Conservation (phyloP, 2,888 invertebrate species). For the Empis stercorea region DNA sequence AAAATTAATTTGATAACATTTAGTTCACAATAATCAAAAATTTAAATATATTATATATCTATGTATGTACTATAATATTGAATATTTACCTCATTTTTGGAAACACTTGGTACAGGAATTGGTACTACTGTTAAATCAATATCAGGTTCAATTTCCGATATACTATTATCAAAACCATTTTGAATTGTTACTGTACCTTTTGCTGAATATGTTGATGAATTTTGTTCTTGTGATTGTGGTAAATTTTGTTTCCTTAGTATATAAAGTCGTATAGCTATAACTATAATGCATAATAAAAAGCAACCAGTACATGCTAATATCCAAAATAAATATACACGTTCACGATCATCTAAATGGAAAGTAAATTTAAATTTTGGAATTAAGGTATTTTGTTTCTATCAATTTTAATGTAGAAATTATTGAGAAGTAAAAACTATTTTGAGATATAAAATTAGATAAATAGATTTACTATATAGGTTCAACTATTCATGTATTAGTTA, state of each 20-base stretch:
- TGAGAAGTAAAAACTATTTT: no score
- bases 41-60: no score
- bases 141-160: constrained; percentile 69
- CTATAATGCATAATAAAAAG: constrained; percentile 54
- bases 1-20: no score
- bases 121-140: constrained; percentile 53
- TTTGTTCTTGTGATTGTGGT: constrained; percentile 15
- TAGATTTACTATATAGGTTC: no score
- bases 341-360: constrained; percentile 36
- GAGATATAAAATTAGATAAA: no score
- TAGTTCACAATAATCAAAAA: no score
- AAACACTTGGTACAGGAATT: constrained; percentile 40
- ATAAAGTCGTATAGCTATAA: constrained; percentile 56
- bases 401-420: no score
- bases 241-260: constrained; percentile 41
- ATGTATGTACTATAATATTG: no score
- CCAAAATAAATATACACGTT: constrained; percentile 66
- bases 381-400: no score
- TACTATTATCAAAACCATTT: constrained; percentile 70
- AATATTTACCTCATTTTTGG: constrained; percentile 32
- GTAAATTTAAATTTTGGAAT: constrained; percentile 12
- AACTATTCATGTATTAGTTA: no score
- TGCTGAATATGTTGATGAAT: constrained; percentile 39
- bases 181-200: constrained; percentile 58
- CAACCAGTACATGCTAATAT: constrained; percentile 59